Percentiles rank a stretch among this genome's conserved stretches.
Evolutionary conservation across 2,797 vertebrate genomes (phyloP).

Genomic region (Helostoma temminkii): DNA sequence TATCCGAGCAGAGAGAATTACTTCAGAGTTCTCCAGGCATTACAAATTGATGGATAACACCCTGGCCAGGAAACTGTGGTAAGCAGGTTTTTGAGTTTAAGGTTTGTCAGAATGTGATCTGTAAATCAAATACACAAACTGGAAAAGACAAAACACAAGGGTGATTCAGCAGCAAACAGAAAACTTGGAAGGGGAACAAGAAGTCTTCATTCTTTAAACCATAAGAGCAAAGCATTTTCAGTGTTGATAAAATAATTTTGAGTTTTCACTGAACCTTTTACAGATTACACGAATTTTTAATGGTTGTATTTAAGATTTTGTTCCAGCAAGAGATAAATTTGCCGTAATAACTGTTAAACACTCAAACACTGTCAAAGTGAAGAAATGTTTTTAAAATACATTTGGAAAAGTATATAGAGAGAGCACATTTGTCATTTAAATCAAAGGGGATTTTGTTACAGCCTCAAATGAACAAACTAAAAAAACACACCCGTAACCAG

Average conservation of each 20-base stretch:
- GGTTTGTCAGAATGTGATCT: constrained; percentile 41
- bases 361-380: constrained; percentile 19
- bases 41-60: constrained; percentile 62
- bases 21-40: constrained; percentile 48
- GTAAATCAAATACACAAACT: constrained; percentile 44
- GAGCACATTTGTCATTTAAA: constrained; percentile 46
- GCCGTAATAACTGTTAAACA: background rate
- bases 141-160: constrained; percentile 21
- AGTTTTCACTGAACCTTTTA: constrained; percentile 17
- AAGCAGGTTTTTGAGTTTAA: constrained; percentile 25
- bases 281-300: constrained; percentile 13
- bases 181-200: background rate
- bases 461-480: constrained; percentile 1
- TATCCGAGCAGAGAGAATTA: constrained; percentile 55
- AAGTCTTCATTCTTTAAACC: background rate
- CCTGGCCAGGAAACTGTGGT: constrained; percentile 21
- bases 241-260: background rate
- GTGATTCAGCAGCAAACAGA: constrained; percentile 28
- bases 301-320: background rate
- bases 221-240: too few species aligned
- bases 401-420: constrained; percentile 34
- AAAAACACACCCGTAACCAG: constrained; percentile 32
- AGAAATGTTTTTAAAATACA: constrained; percentile 35
- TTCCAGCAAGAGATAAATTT: constrained; percentile 2
- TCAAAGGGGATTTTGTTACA: constrained; percentile 23